A percentile compares a stretch with the other conserved stretches of the same genome.
These are phyloP conservation scores for Teleopsis dalmanni DNA, from an alignment of 1,140 invertebrate species.

Conservation along the genomic window DNA sequence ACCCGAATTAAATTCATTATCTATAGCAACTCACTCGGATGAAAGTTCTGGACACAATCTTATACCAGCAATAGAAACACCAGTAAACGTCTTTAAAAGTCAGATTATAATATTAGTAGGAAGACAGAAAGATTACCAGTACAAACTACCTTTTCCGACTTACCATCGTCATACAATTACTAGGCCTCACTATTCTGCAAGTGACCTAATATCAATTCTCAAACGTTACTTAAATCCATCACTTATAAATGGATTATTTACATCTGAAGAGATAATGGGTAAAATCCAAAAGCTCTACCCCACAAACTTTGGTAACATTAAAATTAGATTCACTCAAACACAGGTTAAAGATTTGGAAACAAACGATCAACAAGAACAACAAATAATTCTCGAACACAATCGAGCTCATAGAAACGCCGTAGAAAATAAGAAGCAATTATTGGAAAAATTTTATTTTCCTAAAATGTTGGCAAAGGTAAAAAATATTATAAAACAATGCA, in stretches of 20 bases:
- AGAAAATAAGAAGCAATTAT: conserved; percentile 11
- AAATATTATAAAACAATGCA: conserved; percentile 7
- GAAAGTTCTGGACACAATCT: neutral
- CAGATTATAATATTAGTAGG: neutral
- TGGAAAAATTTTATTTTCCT: conserved; percentile 13
- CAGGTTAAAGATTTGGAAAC: conserved; percentile 4
- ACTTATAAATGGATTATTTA: neutral
- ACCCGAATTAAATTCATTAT: neutral
- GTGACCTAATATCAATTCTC: neutral
- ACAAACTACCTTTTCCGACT: neutral
- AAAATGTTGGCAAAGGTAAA: conserved; percentile 11
- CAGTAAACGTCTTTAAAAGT: neutral
- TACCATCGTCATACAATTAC: neutral
- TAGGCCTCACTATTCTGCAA: neutral
- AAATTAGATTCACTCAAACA: conserved; percentile 6
- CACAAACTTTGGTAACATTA: neutral
- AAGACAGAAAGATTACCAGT: neutral
- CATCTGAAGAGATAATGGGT: neutral
- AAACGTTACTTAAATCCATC: neutral
- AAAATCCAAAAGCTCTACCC: conserved; percentile 8
- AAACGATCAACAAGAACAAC: conserved; percentile 5
- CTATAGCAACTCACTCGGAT: neutral
- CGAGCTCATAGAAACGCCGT: conserved; percentile 7
- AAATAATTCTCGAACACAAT: conserved; percentile 7
- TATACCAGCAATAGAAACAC: neutral